Conservation (phyloP, 2,113 vertebrate species). For the Tyto alba region DNA sequence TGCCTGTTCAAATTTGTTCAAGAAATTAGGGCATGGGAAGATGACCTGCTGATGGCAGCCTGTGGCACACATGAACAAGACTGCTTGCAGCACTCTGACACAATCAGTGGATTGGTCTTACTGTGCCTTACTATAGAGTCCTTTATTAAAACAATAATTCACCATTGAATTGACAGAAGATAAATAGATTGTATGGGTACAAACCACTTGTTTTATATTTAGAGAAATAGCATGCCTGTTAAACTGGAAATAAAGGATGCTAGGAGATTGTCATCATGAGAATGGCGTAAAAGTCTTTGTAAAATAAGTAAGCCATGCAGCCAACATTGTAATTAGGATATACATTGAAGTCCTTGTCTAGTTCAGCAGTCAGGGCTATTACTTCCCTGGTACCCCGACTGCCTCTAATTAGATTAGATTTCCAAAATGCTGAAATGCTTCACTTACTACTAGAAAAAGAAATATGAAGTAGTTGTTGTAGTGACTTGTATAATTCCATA, state of each 20-base stretch:
- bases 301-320: background rate
- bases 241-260: background rate
- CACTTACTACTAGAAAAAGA: background rate
- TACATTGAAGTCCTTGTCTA: background rate
- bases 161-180: background rate
- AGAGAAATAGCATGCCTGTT: background rate
- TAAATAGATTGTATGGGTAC: background rate
- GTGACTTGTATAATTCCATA: background rate
- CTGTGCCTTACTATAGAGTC: background rate
- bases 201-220: background rate
- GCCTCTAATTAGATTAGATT: background rate
- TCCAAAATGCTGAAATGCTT: background rate
- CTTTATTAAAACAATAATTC: background rate
- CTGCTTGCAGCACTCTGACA: background rate
- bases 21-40: background rate
- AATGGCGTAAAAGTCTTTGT: background rate
- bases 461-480: background rate
- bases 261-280: background rate
- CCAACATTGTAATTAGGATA: background rate
- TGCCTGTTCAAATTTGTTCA: background rate
- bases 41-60: conserved; percentile 10
- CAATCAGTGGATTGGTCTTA: background rate
- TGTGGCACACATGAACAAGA: background rate
- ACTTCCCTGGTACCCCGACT: background rate
- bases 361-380: background rate